Conservation (phyloP, 2,113 vertebrate species). For the Eira barbara region DNA sequence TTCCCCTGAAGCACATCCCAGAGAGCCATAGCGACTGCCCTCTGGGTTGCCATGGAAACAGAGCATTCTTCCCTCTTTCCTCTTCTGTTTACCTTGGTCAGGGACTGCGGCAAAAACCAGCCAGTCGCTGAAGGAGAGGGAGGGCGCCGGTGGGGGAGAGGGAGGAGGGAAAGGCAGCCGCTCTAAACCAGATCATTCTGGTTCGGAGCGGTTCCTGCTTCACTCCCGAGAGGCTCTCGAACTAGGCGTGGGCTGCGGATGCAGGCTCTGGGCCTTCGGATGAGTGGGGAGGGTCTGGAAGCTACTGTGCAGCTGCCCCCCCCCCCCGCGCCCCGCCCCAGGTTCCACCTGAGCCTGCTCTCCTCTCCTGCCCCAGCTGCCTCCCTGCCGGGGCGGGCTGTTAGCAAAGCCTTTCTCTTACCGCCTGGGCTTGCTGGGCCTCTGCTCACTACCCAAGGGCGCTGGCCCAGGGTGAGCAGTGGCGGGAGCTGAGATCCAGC, state of each 20-base stretch:
- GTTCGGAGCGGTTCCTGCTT: not conserved
- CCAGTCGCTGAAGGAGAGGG: not conserved
- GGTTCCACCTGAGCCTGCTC: fast-evolving
- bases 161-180: not conserved
- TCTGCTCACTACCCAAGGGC: conserved; percentile 57
- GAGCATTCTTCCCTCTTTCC: not conserved
- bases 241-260: not conserved
- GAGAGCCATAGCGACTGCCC: conserved; percentile 87
- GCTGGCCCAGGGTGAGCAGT: not conserved
- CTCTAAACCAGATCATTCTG: conserved; percentile 56
- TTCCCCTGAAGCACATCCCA: conserved; percentile 92
- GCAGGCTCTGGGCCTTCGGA: fast-evolving
- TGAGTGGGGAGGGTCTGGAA: not conserved
- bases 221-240: not conserved
- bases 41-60: conserved; percentile 62
- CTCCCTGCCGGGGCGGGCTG: conserved; percentile 69
- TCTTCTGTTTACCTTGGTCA: conserved; percentile 61
- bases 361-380: not conserved
- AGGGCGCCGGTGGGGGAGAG: not conserved
- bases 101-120: conserved; percentile 65
- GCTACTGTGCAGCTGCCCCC: fast-evolving
- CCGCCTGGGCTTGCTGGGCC: conserved; percentile 84
- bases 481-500: not conserved
- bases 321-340: no score
- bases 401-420: conserved; percentile 80